Conservation (phyloP, 2,113 vertebrate genomes). For the Colinus virginianus region DNA sequence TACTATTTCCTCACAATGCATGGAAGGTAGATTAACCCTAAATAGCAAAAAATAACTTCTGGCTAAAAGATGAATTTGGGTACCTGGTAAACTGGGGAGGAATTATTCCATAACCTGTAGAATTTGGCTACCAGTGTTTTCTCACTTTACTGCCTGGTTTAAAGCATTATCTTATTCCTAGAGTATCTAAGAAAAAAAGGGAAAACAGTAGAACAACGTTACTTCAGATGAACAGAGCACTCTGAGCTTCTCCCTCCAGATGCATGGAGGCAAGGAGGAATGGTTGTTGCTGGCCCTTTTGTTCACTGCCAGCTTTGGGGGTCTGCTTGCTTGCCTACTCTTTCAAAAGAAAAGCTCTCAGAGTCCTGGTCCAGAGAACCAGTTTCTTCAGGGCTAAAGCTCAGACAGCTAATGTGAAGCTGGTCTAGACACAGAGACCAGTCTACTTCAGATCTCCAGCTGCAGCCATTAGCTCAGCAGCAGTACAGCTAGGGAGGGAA, state of each 20-base stretch:
- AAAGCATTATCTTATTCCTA: background rate
- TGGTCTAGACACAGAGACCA: background rate
- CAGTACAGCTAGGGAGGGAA: background rate
- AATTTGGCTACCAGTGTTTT: background rate
- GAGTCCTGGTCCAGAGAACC: background rate
- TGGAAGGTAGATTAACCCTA: background rate
- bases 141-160: background rate
- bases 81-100: background rate
- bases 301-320: background rate
- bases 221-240: background rate
- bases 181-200: background rate
- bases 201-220: background rate
- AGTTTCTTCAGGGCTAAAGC: background rate
- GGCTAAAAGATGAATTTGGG: background rate
- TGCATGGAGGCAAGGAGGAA: fast-evolving
- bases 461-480: background rate
- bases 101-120: background rate
- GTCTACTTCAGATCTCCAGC: background rate
- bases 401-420: background rate
- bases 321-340: background rate
- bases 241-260: background rate
- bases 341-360: background rate
- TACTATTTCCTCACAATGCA: background rate
- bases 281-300: background rate
- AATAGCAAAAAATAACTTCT: background rate